Evolutionary conservation across 2,113 vertebrate genomes (phyloP).

Genomic region (Macroglossus sobrinus): DNA sequence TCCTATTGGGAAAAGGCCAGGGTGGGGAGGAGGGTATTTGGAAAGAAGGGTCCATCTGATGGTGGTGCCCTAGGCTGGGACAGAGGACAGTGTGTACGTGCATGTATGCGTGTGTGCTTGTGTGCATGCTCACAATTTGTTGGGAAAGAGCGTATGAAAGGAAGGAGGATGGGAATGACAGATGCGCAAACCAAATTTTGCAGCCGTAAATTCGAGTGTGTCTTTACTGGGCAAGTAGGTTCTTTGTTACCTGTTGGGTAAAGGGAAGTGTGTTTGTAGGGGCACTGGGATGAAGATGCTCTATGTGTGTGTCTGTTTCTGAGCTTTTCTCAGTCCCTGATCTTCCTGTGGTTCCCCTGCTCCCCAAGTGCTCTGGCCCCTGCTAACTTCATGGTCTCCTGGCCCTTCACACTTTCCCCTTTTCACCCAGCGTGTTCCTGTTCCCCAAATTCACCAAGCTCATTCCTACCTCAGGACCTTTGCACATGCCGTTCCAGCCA

Average conservation of each 20-base stretch:
- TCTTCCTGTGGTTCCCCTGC: too few species aligned
- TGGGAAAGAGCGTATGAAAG: not conserved
- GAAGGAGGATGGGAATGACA: not conserved
- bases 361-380: not conserved
- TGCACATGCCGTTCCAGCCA: not conserved
- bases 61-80: not conserved
- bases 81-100: too few species aligned
- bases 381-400: not conserved
- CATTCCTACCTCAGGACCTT: constrained; percentile 26
- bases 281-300: not conserved
- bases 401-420: not conserved
- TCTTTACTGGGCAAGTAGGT: not conserved
- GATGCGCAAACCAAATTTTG: not conserved
- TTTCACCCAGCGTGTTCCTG: not conserved
- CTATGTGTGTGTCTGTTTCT: not conserved
- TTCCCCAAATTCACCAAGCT: not conserved
- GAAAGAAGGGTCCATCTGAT: not conserved
- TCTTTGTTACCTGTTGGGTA: not conserved
- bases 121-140: not conserved
- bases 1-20: not conserved
- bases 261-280: not conserved
- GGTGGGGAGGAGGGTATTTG: not conserved
- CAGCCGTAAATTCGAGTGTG: not conserved
- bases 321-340: not conserved
- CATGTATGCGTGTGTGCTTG: rapidly evolving